These are phyloP conservation scores for Ramphastos sulfuratus DNA, from an alignment of 2,113 vertebrate species.

Conservation along the genomic window DNA sequence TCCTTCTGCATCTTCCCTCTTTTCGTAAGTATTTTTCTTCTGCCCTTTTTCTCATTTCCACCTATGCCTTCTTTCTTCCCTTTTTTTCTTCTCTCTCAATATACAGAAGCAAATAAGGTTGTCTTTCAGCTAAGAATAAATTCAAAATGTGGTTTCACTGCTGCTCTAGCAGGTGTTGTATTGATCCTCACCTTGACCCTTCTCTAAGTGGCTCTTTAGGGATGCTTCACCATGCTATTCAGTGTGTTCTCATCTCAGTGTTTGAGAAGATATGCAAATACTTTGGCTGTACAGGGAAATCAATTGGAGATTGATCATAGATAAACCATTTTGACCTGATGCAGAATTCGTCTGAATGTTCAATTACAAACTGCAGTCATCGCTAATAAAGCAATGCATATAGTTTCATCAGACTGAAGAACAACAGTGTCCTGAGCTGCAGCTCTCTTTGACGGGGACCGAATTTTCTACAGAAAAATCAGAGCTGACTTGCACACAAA, in stretches of 20 bases:
- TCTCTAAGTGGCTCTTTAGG: not conserved
- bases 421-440: not conserved
- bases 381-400: slow-evolving; percentile 40
- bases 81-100: not conserved
- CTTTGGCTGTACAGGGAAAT: slow-evolving; percentile 17
- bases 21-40: not conserved
- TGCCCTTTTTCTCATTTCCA: not conserved
- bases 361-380: slow-evolving; percentile 48
- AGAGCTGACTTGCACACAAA: not conserved
- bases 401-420: not conserved
- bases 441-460: not conserved
- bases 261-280: slow-evolving; percentile 48
- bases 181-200: slow-evolving; percentile 50
- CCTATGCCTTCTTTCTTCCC: not conserved
- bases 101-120: slow-evolving; percentile 23
- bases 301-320: slow-evolving; percentile 53
- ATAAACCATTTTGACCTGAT: slow-evolving; percentile 41
- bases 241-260: not conserved
- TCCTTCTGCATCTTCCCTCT: not conserved
- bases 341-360: slow-evolving; percentile 64
- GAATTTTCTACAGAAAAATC: not conserved
- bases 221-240: not conserved
- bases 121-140: slow-evolving; percentile 46
- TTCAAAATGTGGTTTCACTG: slow-evolving; percentile 35
- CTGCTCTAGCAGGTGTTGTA: slow-evolving; percentile 5